Base-by-base conservation (phyloP, 92 coral and sea anemone species). In the Diadumene lineata region DNA sequence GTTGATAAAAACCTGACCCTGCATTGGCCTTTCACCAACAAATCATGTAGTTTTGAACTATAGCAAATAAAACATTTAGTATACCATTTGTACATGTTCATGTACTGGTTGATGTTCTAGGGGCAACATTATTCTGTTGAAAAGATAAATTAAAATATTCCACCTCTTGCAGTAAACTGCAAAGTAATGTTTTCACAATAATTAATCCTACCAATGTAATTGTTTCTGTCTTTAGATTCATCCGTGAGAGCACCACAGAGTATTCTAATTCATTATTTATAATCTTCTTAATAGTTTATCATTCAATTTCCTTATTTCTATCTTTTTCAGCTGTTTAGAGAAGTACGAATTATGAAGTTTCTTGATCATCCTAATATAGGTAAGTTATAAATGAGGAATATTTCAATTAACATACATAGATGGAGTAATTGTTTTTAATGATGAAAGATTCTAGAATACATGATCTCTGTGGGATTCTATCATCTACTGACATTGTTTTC, bases 301-400 rank as follows among this genome's bases (percentile, higher is more conserved):
- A 38, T 38, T 38, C 6, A 38, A 50, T 16, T 29, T 30, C 28
- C 13, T 29, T 33, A 4, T 64, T 16, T 26, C 19, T 75, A 0
- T 43, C 21, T 32, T 61, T 79, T 85, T 31, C 92, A 94, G 98
- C 80, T 94, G 82, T 94, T 94, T 84, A 89, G 98, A 57, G 98
- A 94, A 87, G 98, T 94, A 69, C 80, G 98, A 58, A 94, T 94
- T 48, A 94, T 94, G 98, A 92, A 92, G 89, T 94, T 94, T 69
- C 87, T 94, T 66, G 98, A 94, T 64, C 98, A 94, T 68, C 98
- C 98, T 0, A 94, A 94, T 84, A 94, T 94, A 81, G 98, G 98
- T 92, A 67, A 28, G n/a, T n/a, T n/a, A n/a, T n/a, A n/a, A n/a
- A n/a, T n/a, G n/a, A n/a, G 61, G 25, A 27, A 4, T 18, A n/a